A percentile compares a stretch with the other conserved stretches of the same genome.
Conservation (phyloP, 2,797 vertebrate species). For the Hydrophis major region DNA sequence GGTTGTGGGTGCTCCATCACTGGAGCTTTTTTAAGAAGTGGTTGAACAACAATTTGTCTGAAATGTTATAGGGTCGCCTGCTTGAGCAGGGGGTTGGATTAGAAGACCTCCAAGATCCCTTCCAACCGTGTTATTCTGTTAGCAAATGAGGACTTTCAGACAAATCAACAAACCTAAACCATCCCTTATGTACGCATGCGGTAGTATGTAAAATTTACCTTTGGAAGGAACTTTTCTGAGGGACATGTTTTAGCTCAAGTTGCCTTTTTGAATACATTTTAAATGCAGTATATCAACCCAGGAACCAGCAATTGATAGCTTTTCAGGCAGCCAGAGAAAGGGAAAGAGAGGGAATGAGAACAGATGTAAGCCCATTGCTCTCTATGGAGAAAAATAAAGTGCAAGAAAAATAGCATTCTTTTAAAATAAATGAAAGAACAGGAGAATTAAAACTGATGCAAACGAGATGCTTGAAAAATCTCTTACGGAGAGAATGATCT, state of each 20-base stretch:
- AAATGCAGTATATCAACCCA: background rate
- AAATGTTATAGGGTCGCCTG: too few species aligned
- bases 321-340: background rate
- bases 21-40: too few species aligned
- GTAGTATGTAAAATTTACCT: background rate
- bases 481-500: conserved; percentile 5
- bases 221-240: too few species aligned
- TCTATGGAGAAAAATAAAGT: background rate
- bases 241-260: too few species aligned
- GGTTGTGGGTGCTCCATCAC: too few species aligned
- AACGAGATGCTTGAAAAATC: conserved; percentile 33
- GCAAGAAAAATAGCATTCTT: background rate
- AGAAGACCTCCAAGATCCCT: too few species aligned
- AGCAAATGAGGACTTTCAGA: background rate
- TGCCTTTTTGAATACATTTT: background rate
- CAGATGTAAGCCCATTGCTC: background rate
- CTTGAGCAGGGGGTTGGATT: too few species aligned
- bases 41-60: too few species aligned
- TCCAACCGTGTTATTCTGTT: background rate
- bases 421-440: conserved; percentile 33
- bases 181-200: too few species aligned
- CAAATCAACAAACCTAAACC: background rate
- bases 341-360: background rate
- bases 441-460: conserved; percentile 39
- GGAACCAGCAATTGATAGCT: too few species aligned